These are phyloP conservation scores for Amblyjoppa fuscipennis DNA, from an alignment of 2,888 invertebrate genomes.

Conservation along the genomic window DNA sequence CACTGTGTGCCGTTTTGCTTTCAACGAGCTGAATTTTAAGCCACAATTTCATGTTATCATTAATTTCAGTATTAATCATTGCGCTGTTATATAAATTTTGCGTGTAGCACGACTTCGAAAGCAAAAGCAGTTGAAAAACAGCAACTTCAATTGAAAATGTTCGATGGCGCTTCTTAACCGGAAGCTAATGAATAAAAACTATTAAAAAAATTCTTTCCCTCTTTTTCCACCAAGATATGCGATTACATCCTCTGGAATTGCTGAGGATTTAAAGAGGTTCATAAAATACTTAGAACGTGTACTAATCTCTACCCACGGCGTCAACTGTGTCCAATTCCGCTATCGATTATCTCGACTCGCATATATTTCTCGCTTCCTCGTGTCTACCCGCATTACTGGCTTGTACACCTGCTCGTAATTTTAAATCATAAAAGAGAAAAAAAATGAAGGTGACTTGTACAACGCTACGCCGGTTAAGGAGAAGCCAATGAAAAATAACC, in stretches of 20 bases:
- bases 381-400: conserved; percentile 12
- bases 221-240: neutral
- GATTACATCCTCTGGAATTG: neutral
- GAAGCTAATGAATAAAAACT: neutral
- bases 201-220: neutral
- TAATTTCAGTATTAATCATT: neutral
- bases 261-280: neutral
- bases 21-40: conserved; percentile 7
- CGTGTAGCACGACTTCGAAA: neutral
- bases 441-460: conserved; percentile 14
- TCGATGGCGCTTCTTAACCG: neutral
- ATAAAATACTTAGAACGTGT: neutral
- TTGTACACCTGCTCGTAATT: conserved; percentile 5
- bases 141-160: neutral
- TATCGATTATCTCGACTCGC: neutral
- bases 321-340: neutral
- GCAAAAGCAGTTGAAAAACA: neutral
- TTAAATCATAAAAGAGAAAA: neutral
- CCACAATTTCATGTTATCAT: neutral
- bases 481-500: conserved; percentile 64
- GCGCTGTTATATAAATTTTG: neutral
- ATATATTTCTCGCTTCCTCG: neutral
- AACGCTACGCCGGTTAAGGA: conserved; percentile 13
- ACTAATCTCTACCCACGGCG: conserved; percentile 1
- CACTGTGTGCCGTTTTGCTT: conserved; percentile 22